Evolutionary conservation across 2,113 vertebrate species (phyloP).

Genomic region (Speoplatyrhinus poulsoni): DNA sequence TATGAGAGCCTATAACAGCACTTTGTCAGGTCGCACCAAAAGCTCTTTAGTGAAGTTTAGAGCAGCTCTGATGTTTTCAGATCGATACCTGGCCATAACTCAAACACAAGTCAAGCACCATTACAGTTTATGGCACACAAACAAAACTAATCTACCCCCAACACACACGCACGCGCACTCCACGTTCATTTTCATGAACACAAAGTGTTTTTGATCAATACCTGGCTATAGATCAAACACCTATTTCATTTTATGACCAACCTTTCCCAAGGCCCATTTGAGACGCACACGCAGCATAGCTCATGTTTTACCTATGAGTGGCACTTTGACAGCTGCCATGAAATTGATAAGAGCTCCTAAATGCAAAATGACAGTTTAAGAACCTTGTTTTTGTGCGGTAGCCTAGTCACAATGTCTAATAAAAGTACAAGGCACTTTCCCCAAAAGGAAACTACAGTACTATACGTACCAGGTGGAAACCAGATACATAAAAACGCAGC

Average conservation of each 20-base stretch:
- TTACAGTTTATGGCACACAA: slow-evolving; percentile 48
- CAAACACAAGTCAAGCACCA: slow-evolving; percentile 60
- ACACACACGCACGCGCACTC: slow-evolving; percentile 23
- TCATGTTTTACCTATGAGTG: slow-evolving; percentile 52
- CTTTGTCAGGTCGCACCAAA: slow-evolving; percentile 61
- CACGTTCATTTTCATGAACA: slow-evolving; percentile 55
- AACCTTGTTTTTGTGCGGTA: slow-evolving; percentile 58
- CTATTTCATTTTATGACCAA: slow-evolving; percentile 66
- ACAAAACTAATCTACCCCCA: not conserved
- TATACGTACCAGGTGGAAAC: not conserved
- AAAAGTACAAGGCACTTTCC: slow-evolving; percentile 59
- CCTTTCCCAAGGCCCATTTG: slow-evolving; percentile 60
- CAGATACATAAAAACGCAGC: slow-evolving; percentile 29
- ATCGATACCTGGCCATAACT: slow-evolving; percentile 70
- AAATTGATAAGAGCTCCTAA: slow-evolving; percentile 72
- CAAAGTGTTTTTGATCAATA: slow-evolving; percentile 73
- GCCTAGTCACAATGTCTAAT: slow-evolving; percentile 48
- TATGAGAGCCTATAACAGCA: slow-evolving; percentile 51
- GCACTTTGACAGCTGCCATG: slow-evolving; percentile 60
- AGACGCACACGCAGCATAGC: slow-evolving; percentile 51
- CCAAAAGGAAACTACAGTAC: slow-evolving; percentile 35
- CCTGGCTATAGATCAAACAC: slow-evolving; percentile 70
- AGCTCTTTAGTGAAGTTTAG: slow-evolving; percentile 68
- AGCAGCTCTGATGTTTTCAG: slow-evolving; percentile 58
- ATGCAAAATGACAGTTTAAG: slow-evolving; percentile 76